Base-by-base conservation (phyloP, 2,113 vertebrate genomes). In the Thalassarche chlororhynchos region DNA sequence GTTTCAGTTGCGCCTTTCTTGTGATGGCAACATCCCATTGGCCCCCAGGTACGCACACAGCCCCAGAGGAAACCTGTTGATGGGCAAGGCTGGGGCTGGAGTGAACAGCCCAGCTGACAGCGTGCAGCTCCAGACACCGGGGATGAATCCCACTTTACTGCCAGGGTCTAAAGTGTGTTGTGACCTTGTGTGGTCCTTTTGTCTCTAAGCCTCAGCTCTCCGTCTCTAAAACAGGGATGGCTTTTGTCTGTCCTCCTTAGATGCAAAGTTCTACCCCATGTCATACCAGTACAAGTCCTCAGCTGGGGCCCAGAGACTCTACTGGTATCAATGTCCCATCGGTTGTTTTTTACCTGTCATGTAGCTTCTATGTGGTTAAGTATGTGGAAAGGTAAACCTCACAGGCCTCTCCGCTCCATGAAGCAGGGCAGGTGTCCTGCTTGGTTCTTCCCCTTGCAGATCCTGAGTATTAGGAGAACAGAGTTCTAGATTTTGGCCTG, bases 71-170 rank as follows among this genome's bases (percentile, higher is more conserved):
- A 46, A 17, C 40, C 34, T 74, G 25, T 7, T 26, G 51, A 11
- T 55, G 58, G 25, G 16, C 17, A 54, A 51, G 21, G 52, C n/a
- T 36, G 86, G 21, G 31, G 61, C n/a, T 78, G 72, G 54, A 61
- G 54, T 0, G 18, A 87, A 1, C 17, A 36, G 66, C 31, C 54
- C 18, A 8, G 52, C 40, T n/a, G 40, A 2, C 10, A 5, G 17
- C 2, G 1, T 7, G 14, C n/a, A 20, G 57, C 74, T 58, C 38
- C 52, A 47, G 72, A 1, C 12, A 1, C 44, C 6, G 44, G 64
- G 24, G 6, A 3, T 57, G 36, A 57, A 46, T 14, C 70, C 42
- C 21, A 4, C 20, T 49, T 47, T 8, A 74, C 11, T 31, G 12
- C 62, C 51, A 16, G 23, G 24, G 8, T 52, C 32, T 57, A 1